A percentile compares a stretch with the other conserved stretches of the same genome.
Evolutionary conservation across 2,888 invertebrate genomes (phyloP).

Genomic region (Pogonocherus hispidulus): DNA sequence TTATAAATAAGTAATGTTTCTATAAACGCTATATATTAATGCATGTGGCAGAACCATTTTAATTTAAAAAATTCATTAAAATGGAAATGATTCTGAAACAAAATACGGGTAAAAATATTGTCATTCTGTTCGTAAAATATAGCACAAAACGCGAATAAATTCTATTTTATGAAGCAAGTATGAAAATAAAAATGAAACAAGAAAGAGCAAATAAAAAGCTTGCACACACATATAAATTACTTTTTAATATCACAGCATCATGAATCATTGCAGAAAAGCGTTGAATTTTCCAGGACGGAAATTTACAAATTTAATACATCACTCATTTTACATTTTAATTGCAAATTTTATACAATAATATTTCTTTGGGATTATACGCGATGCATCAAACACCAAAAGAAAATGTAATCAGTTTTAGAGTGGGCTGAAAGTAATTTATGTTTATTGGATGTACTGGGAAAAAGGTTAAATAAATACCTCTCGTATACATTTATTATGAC

Average conservation of each 20-base stretch:
- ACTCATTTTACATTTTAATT: slow-evolving; percentile 62
- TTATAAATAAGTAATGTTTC: not conserved
- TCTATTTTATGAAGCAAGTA: slow-evolving; percentile 63
- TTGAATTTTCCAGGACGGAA: slow-evolving; percentile 64
- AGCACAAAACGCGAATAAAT: slow-evolving; percentile 59
- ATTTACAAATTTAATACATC: slow-evolving; percentile 66
- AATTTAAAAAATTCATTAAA: slow-evolving; percentile 55
- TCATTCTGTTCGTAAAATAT: slow-evolving; percentile 55
- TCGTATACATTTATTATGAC: slow-evolving; percentile 26
- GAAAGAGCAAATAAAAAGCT: slow-evolving; percentile 62
- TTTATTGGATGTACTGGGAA: slow-evolving; percentile 29
- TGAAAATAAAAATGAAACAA: slow-evolving; percentile 62
- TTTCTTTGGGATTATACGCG: slow-evolving; percentile 42
- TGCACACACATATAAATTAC: slow-evolving; percentile 68
- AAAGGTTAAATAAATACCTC: slow-evolving; percentile 29
- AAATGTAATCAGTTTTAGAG: slow-evolving; percentile 35
- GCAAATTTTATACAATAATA: slow-evolving; percentile 52
- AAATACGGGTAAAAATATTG: slow-evolving; percentile 56
- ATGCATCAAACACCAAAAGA: slow-evolving; percentile 36
- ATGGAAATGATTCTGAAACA: slow-evolving; percentile 55
- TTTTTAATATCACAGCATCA: slow-evolving; percentile 68
- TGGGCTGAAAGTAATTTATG: slow-evolving; percentile 33
- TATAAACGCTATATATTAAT: slow-evolving; percentile 37
- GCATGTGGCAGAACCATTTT: slow-evolving; percentile 49
- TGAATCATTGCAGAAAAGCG: slow-evolving; percentile 66